Conservation (phyloP, 2,888 invertebrate genomes). For the Pterostichus niger region DNA sequence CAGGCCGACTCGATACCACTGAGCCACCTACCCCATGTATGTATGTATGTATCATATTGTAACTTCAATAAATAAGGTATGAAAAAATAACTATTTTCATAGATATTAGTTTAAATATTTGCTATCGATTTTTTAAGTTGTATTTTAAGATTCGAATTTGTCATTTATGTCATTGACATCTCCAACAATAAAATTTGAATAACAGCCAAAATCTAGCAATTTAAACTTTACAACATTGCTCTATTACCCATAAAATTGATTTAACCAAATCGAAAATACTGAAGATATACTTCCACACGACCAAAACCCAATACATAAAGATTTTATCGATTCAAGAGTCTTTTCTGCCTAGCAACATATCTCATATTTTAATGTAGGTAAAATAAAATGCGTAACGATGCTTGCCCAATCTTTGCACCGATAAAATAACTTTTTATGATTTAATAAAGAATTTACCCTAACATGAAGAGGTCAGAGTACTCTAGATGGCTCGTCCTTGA, state of each 20-base stretch:
- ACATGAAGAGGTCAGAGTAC: constrained; percentile 28
- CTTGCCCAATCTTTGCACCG: not conserved
- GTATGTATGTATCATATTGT: too few species aligned
- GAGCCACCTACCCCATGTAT: too few species aligned
- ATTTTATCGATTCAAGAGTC: constrained; percentile 1
- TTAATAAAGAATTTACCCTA: constrained; percentile 20
- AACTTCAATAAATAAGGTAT: too few species aligned
- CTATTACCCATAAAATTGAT: not conserved
- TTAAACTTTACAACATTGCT: not conserved
- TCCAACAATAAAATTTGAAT: constrained; percentile 5
- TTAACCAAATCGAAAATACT: constrained; percentile 3
- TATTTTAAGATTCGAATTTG: not conserved
- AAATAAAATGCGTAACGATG: constrained; percentile 32
- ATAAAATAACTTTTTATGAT: constrained; percentile 20
- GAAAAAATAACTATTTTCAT: too few species aligned
- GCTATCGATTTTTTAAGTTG: not conserved
- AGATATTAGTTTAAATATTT: too few species aligned
- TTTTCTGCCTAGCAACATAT: not conserved
- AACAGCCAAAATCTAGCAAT: not conserved
- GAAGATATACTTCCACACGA: not conserved
- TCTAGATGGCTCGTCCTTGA: constrained; percentile 5
- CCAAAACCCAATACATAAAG: constrained; percentile 19
- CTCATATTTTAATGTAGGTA: constrained; percentile 25
- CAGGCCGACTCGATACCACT: too few species aligned
- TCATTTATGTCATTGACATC: not conserved